Evolutionary conservation across 2,797 vertebrate species (phyloP), one percentile per base, ranked within the genome.

Genomic region (Ctenochaetus hawaiiensis): DNA sequence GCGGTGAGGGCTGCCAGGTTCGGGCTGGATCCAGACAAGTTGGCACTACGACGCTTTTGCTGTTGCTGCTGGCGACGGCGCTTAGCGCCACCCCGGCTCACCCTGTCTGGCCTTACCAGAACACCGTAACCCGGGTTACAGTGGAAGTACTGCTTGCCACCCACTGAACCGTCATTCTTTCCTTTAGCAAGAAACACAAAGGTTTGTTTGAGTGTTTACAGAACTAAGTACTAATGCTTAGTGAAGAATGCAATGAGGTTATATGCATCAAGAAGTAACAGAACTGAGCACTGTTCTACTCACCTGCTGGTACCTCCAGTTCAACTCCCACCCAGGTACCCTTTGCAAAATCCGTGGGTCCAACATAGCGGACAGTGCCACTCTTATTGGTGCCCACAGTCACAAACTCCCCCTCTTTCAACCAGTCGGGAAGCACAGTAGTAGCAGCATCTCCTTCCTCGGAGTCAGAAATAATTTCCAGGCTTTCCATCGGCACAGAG

Each of bases 291-390:
- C 1, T 13, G 7, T 18, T 61, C 20, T 18, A 76, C 91, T 87
- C 59, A 99, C 98, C 98, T 91, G 97, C 95, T 10, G 97, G 97
- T 4, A 95, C 90, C 83, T 99, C 97, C 57, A 99, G 96, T 72
- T 99, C 98, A 2, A 99, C 97, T 3, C 98, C 98, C 2, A 99
- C 91, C 98, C 98, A 99, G 0, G 91, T 95, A 2, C 98, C 98
- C 17, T 96, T 94, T 14, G 97, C 96, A 64, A 99, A 99, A 65
- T 97, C 96, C 0, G 96, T 94, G 10, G 96, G 95, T n/a, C 98
- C 98, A 0, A 99, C 61, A 1, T 97, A 99, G 20, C 96, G 91
- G 6, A 99, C 96, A 0, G 78, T 93, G 20, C 98, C 98, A 0
- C 75, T 95, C 82, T 99, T 99, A 72, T 94, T 97, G 4, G 93